Evolutionary conservation across 2,113 vertebrate species (phyloP).

Genomic region (Bubo bubo): DNA sequence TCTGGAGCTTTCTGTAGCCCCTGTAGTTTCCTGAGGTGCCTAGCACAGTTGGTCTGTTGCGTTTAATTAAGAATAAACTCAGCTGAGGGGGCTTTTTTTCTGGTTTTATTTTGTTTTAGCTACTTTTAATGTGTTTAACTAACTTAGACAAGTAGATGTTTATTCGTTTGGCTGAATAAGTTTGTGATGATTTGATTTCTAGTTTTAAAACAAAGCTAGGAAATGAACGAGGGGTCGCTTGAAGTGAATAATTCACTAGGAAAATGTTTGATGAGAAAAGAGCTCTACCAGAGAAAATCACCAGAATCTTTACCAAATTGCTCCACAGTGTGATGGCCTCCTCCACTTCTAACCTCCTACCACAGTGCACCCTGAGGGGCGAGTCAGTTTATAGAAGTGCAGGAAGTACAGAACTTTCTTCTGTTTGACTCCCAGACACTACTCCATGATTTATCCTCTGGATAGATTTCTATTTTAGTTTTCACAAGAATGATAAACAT

Average conservation of each 20-base stretch:
- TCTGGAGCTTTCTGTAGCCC: not conserved
- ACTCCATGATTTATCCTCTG: not conserved
- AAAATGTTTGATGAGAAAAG: not conserved
- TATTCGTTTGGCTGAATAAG: not conserved
- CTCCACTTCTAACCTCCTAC: not conserved
- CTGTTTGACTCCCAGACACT: not conserved
- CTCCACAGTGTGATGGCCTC: not conserved
- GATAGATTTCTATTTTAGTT: not conserved
- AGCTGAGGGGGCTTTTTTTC: not conserved
- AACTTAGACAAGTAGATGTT: not conserved
- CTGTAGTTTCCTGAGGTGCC: not conserved
- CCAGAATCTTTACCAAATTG: not conserved
- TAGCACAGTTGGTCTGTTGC: not conserved
- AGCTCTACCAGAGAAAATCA: not conserved
- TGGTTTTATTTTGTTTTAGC: not conserved
- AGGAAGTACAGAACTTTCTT: not conserved
- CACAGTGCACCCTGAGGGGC: not conserved
- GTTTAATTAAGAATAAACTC: not conserved
- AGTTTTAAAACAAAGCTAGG: not conserved
- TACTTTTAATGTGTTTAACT: not conserved
- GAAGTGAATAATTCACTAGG: not conserved
- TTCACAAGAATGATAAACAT: not conserved
- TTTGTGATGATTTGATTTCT: not conserved
- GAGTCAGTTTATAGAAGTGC: not conserved
- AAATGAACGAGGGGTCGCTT: rapidly evolving